Base-by-base conservation (phyloP, 2,888 invertebrate genomes). In the Deilephila elpenor region DNA sequence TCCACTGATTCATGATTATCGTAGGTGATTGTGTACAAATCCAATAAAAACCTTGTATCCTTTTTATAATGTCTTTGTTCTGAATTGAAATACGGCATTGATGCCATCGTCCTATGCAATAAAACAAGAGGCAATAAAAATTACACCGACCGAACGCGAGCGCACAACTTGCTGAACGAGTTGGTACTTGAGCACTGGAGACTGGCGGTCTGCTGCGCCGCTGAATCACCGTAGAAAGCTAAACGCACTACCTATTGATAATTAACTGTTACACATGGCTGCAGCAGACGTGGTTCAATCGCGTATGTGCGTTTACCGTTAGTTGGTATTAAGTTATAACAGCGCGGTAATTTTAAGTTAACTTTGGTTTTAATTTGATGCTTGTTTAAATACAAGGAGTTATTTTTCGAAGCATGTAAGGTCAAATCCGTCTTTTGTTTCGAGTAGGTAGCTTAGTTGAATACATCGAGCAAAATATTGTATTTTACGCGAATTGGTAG, bases 11-110 rank as follows among this genome's bases (percentile, higher is more conserved):
- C 97, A 84, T 97, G 96, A 85, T 97, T 97, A 89, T 97, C 97
- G 88, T 98, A 98, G 71, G 98, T 98, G 83, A 98, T 96, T 71
- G 98, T 98, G 86, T 98, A 98, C 77, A 98, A 95, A 94, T 98
- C 98, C 85, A 96, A 95, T 76, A 98, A 96, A 92, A 97, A 98
- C 81, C 97, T 95, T 67, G 97, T 97, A 87, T 98, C 98, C 92
- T 98, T 98, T 93, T 98, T 98, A 89, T 98, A 98, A 92, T 98
- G 97, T 84, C 97, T 96, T 90, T 96, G 94, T 92, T 95, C 95
- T 75, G 93, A 90, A 82, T 95, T 91, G 86, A 94, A 90, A 87
- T 95, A 95, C 78, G 95, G 95, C 91, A 95, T 88, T 79, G 95
- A 95, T 88, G 92, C 90, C 94, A 94, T 94, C 85, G 88, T 89